Evolutionary conservation across 2,888 invertebrate species (phyloP), one percentile per base, ranked within the genome.

Genomic region (Pasiphila rectangulata): DNA sequence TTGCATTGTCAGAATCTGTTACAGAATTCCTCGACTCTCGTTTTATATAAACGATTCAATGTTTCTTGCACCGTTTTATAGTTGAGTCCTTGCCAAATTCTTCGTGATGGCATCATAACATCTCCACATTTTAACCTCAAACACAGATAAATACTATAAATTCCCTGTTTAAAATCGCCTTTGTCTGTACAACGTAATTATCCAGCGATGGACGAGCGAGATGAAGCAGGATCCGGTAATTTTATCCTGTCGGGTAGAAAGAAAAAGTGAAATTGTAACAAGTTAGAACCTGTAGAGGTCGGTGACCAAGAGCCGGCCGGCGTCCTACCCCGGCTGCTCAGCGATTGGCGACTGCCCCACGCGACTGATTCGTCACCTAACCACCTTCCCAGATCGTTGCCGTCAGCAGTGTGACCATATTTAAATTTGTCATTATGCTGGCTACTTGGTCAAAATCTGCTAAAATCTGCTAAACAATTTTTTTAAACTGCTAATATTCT

Each of bases 201-300:
- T 27, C 30, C 24, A 34, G 19, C 34, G 52, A 46, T 43, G 44
- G 49, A 52, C 15, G 54, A 59, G 54, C 45, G 51, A 44, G 46
- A 54, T 30, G 49, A n/a, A n/a, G 43, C 35, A 47, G 42, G 39
- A 29, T 46, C 48, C 49, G 46, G 43, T 36, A 45, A 44, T 46
- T 41, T 23, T 35, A 54, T 61, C 59, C 63, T 54, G 56, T 49
- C 53, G 51, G 54, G 59, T 62, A 55, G 56, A 69, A 76, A 75
- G 76, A 79, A 84, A 84, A 86, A 87, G 83, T 84, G 82, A 85
- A 87, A 84, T 72, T 79, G 78, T 79, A 83, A 76, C 87, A 83
- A 78, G 86, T 83, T 72, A 68, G 77, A 84, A 85, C 87, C 83
- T 82, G 87, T 75, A 69, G 79, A 69, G 87, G 85, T 86, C 86